Conservation (phyloP, 2,888 invertebrate species). For the Lochmaea capreae region DNA sequence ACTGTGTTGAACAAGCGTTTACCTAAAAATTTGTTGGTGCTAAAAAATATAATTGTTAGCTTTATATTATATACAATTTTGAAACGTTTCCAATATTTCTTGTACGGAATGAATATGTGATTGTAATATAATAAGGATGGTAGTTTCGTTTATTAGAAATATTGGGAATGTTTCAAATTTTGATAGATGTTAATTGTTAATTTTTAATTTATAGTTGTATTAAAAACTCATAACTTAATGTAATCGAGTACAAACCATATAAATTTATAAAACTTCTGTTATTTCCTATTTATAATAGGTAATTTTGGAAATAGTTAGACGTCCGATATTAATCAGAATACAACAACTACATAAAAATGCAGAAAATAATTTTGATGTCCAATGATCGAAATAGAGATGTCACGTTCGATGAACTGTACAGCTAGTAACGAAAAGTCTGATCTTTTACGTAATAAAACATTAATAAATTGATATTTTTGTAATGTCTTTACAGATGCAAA, state of each 20-base stretch:
- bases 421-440: no score
- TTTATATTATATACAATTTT: slow-evolving; percentile 33
- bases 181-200: slow-evolving; percentile 42
- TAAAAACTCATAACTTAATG: slow-evolving; percentile 39
- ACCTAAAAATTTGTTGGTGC: slow-evolving; percentile 44
- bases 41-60: slow-evolving; percentile 44
- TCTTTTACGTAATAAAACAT: no score
- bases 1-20: slow-evolving; percentile 31
- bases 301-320: slow-evolving; percentile 31
- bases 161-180: slow-evolving; percentile 20
- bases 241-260: slow-evolving; percentile 41
- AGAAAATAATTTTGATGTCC: no score
- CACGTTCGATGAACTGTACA: no score
- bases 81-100: slow-evolving; percentile 32
- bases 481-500: no score
- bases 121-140: slow-evolving; percentile 48
- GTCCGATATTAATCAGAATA: slow-evolving; percentile 36
- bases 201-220: slow-evolving; percentile 36
- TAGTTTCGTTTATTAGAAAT: slow-evolving; percentile 40
- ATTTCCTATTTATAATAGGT: slow-evolving; percentile 34
- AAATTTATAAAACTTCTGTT: slow-evolving; percentile 28
- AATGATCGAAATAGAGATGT: no score
- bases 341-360: slow-evolving; percentile 24
- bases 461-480: no score
- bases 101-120: slow-evolving; percentile 44